Evolutionary conservation across 2,888 invertebrate genomes (phyloP), one percentile per base, ranked within the genome.

Genomic region (Euzophera pinguis): DNA sequence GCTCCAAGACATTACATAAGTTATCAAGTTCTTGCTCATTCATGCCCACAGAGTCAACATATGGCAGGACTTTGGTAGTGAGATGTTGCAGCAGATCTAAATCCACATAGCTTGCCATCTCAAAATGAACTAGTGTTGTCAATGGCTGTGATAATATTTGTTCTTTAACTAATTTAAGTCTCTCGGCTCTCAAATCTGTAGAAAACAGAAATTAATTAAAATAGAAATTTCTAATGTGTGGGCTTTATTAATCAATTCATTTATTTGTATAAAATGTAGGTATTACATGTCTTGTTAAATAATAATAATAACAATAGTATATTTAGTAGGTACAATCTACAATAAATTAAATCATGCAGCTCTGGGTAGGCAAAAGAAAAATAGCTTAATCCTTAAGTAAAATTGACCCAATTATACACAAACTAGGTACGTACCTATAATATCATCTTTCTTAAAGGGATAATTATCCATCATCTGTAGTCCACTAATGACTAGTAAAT

Each of bases 391-490:
- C 16, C 4, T 16, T 9, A 47, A 48, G 27, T 13, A 37, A 12
- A n/a, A 47, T 42, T 47, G 47, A n/a, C n/a, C n/a, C n/a, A n/a
- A n/a, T n/a, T n/a, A n/a, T n/a, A n/a, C n/a, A n/a, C 55, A 12
- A 42, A 39, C 34, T 22, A 42, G 9, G 34, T 41, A 53, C 52
- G 60, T 66, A 81, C 87, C 89, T 81, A 63, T 75, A 47, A 75
- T 78, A 64, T 77, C 78, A 91, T 93, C 93, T 74, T 89, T 78
- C 61, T 88, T 82, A 65, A 94, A 94, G 1, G 94, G 95, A 76
- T 93, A 96, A 76, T 95, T 96, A 69, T 97, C 96, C 96, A 97
- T 95, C 95, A 96, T 95, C 75, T 97, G 97, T 47, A 97, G 84
- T 7, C 96, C 97, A 68, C 96, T 95, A 51, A 97, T 91, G 58